Evolutionary conservation across 2,797 vertebrate genomes (phyloP).

Genomic region (Steatocranus sp.): DNA sequence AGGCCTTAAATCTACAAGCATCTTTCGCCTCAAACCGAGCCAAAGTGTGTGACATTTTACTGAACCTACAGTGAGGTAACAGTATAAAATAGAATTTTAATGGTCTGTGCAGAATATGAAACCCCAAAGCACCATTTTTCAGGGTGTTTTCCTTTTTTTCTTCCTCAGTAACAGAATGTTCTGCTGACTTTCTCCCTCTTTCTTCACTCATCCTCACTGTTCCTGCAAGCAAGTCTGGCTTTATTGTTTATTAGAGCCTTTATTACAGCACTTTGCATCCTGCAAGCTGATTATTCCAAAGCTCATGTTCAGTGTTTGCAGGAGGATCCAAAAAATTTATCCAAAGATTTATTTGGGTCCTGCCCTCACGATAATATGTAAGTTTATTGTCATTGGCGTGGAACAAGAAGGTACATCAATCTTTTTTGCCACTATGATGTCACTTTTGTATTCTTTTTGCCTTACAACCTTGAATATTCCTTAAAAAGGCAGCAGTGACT

Average conservation of each 20-base stretch:
- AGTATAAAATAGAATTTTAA: background rate
- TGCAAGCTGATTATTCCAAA: background rate
- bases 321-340: background rate
- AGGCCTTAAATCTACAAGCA: too few relatives aligned
- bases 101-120: background rate
- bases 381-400: background rate
- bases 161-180: background rate
- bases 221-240: background rate
- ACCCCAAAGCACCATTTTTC: background rate
- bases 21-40: background rate
- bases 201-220: background rate
- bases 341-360: background rate
- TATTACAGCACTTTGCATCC: background rate
- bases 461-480: background rate
- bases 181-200: background rate
- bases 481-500: background rate
- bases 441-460: background rate
- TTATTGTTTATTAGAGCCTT: background rate
- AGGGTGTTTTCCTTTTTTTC: background rate
- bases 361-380: accelerated
- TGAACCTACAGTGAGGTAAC: background rate
- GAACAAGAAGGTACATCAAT: background rate
- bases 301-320: background rate
- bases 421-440: background rate
- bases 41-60: background rate